These are phyloP conservation scores for Platycheirus albimanus DNA, from an alignment of 2,888 invertebrate genomes.

Conservation along the genomic window DNA sequence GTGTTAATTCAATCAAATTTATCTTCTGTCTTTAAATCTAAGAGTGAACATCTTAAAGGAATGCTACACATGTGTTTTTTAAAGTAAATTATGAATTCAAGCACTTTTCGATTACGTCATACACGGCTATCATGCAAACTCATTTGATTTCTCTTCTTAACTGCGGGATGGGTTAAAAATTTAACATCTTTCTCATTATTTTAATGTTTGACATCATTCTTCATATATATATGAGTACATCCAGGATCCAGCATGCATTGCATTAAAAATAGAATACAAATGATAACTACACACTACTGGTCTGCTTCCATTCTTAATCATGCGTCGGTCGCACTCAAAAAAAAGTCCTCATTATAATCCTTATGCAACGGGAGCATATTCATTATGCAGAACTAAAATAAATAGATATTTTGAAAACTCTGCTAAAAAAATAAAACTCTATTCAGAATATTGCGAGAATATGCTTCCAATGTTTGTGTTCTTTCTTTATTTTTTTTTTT, in stretches of 20 bases:
- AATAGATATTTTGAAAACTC: conserved; percentile 5
- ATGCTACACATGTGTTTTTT: no score
- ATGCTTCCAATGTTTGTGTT: not conserved
- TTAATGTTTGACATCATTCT: not conserved
- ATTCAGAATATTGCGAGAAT: not conserved
- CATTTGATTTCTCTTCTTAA: no score
- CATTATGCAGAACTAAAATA: conserved; percentile 3
- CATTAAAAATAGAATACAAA: not conserved
- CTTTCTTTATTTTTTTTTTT: no score
- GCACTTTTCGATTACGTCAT: no score
- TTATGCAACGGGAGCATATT: conserved; percentile 12
- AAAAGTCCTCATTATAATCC: conserved; percentile 13
- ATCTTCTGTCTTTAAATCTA: no score
- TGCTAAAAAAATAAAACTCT: not conserved
- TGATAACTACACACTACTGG: not conserved
- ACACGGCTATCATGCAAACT: no score
- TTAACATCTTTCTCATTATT: not conserved
- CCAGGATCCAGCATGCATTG: not conserved
- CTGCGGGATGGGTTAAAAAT: no score
- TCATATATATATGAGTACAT: no score
- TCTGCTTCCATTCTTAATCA: conserved; percentile 4
- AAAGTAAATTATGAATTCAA: no score
- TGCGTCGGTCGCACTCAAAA: no score
- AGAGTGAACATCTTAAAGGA: no score
- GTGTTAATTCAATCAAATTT: no score